These are phyloP conservation scores for Acrocera orbiculus DNA, from an alignment of 2,888 invertebrate genomes.

Conservation along the genomic window DNA sequence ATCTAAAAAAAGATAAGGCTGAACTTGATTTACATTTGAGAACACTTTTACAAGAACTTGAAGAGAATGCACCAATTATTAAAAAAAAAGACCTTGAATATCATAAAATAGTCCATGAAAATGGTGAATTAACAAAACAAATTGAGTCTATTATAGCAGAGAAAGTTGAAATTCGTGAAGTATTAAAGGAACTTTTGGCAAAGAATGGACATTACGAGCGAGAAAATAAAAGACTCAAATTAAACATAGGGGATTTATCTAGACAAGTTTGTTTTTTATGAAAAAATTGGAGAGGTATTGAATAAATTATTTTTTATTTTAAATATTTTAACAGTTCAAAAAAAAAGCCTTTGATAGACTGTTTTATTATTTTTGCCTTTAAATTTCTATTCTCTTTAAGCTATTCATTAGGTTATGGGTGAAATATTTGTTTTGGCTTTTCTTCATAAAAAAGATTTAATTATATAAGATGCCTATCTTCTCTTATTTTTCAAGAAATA, in stretches of 20 bases:
- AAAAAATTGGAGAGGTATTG: slow-evolving; percentile 55
- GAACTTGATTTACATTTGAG: slow-evolving; percentile 64
- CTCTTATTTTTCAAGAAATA: too few species aligned
- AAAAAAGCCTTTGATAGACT: too few species aligned
- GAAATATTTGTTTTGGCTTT: too few species aligned
- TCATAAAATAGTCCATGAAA: slow-evolving; percentile 54
- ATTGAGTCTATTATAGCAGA: slow-evolving; percentile 54
- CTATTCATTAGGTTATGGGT: too few species aligned
- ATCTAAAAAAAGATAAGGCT: slow-evolving; percentile 65
- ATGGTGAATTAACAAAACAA: slow-evolving; percentile 49
- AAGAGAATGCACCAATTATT: slow-evolving; percentile 72
- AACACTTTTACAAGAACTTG: slow-evolving; percentile 66
- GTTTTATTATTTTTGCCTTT: too few species aligned
- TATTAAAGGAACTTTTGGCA: slow-evolving; percentile 45
- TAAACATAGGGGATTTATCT: slow-evolving; percentile 61
- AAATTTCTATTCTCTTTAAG: too few species aligned
- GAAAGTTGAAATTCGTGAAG: slow-evolving; percentile 38
- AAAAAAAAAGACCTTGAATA: slow-evolving; percentile 70
- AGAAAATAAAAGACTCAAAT: slow-evolving; percentile 62
- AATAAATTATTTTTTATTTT: neutral
- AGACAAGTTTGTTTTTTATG: slow-evolving; percentile 62
- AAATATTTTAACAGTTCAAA: too few species aligned
- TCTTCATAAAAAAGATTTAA: too few species aligned
- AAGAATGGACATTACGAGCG: slow-evolving; percentile 49
- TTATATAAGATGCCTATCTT: too few species aligned